Base-by-base conservation (phyloP, 1,140 invertebrate genomes). In the Listronotus bonariensis region DNA sequence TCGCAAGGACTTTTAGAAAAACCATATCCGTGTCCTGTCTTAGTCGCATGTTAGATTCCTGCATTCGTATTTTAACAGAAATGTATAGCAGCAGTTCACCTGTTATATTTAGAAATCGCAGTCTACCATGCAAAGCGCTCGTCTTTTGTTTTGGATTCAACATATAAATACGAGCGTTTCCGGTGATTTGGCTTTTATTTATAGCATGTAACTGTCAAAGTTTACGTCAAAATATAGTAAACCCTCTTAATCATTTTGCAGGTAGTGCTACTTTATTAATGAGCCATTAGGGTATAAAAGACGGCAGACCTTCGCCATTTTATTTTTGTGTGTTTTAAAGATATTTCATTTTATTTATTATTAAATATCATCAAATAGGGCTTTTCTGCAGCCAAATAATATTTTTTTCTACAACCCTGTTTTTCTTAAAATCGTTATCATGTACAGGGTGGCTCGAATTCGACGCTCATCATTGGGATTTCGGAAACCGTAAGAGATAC, bases 31-130 rank as follows among this genome's bases (percentile, higher is more conserved):
- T 51, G n/a, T 41, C 36, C 34, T 69, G 62, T 60, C 61, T 42
- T 48, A 45, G 57, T 68, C 53, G 67, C 56, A 65, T 54, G 56
- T 62, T 63, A 65, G 43, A 46, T 56, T 54, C 42, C 41, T 53
- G 32, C 61, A 48, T 53, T 65, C 67, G 62, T 65, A 68, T 60
- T 61, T 65, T 61, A 64, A 56, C 53, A 32, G 41, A 38, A 58
- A 60, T 17, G 18, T 48, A 48, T 48, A 17, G 45, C 45, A 48
- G 45, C 45, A 48, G 53, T 65, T 68, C 67, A 74, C 70, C 70
- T 72, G 70, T 68, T 74, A 73, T 69, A 73, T 73, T 72, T 74
- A 72, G 72, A 71, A 70, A 71, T 73, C 67, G 64, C 60, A 57
- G 67, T 63, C 38, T 58, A 46, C 65, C 67, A 65, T 70, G 68